phyloP scores from a whole-genome alignment of 2,797 vertebrate species.

The Vultur gryphus region DNA sequence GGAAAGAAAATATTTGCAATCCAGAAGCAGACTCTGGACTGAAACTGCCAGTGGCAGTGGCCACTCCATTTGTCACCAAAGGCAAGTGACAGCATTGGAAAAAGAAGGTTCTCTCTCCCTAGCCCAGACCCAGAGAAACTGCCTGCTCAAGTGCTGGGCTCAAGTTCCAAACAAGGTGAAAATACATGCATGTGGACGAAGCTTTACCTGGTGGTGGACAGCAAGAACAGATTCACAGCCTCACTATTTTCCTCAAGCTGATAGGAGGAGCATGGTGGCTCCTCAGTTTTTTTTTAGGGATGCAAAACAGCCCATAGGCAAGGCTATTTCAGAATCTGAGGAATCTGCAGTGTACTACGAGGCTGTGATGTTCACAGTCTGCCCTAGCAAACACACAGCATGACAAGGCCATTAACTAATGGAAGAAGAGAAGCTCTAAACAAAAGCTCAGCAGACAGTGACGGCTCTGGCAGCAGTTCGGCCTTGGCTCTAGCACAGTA shows the following conservation, averaged over 20 bases:
- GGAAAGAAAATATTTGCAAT: not conserved
- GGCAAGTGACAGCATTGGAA: not conserved
- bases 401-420: not conserved
- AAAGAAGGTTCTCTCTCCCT: not conserved
- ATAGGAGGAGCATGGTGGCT: not conserved
- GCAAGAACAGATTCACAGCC: not conserved
- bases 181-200: not conserved
- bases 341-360: not conserved
- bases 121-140: not conserved
- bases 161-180: not conserved
- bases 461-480: not conserved
- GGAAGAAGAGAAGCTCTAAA: conserved; percentile 13
- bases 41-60: not conserved
- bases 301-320: not conserved
- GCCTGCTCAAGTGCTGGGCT: not conserved
- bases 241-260: not conserved
- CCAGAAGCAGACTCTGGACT: not conserved
- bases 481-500: not conserved
- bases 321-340: not conserved
- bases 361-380: not conserved
- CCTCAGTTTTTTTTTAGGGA: not conserved
- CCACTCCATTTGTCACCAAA: not conserved
- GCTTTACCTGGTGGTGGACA: not conserved
- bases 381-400: not conserved
- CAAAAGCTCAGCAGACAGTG: not conserved